These are phyloP conservation scores for Hirtodrosophila duncani DNA, from an alignment of 2,888 invertebrate genomes.

Conservation along the genomic window DNA sequence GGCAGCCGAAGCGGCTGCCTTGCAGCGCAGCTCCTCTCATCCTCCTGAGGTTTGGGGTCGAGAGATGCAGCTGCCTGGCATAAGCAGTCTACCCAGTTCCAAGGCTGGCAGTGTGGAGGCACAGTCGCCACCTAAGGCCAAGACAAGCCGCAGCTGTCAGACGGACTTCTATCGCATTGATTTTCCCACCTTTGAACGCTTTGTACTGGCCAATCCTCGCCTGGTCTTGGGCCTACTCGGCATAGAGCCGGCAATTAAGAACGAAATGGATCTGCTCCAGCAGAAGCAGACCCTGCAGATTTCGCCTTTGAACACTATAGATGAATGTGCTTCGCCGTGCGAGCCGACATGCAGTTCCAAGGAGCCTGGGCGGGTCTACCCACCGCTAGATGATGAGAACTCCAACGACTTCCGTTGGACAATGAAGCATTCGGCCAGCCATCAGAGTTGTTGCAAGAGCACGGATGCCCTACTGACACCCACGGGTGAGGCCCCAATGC, in stretches of 20 bases:
- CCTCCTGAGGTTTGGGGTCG: slow-evolving; percentile 91
- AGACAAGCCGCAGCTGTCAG: slow-evolving; percentile 65
- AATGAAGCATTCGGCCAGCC: slow-evolving; percentile 68
- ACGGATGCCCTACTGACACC: slow-evolving; percentile 70
- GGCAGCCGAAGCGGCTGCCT: slow-evolving; percentile 54
- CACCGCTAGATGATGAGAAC: slow-evolving; percentile 67
- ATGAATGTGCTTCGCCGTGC: slow-evolving; percentile 74
- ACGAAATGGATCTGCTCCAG: slow-evolving; percentile 74
- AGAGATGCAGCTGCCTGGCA: slow-evolving; percentile 78
- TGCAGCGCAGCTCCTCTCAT: slow-evolving; percentile 89
- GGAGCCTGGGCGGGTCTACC: slow-evolving; percentile 50
- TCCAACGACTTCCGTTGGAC: slow-evolving; percentile 62
- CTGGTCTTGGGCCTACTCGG: slow-evolving; percentile 86
- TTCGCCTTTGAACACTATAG: slow-evolving; percentile 75
- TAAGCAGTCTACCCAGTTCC: slow-evolving; percentile 28
- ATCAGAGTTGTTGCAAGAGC: slow-evolving; percentile 73
- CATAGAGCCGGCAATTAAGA: slow-evolving; percentile 81
- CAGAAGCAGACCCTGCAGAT: slow-evolving; percentile 76
- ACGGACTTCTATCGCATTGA: slow-evolving; percentile 77
- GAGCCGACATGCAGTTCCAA: slow-evolving; percentile 46
- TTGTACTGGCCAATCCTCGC: slow-evolving; percentile 85
- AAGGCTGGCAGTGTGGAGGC: slow-evolving; percentile 33
- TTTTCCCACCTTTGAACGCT: slow-evolving; percentile 76
- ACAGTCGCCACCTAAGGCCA: slow-evolving; percentile 19
- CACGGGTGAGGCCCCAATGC: neutral